Conservation (phyloP, 2,113 vertebrate genomes). For the Zootoca vivipara region DNA sequence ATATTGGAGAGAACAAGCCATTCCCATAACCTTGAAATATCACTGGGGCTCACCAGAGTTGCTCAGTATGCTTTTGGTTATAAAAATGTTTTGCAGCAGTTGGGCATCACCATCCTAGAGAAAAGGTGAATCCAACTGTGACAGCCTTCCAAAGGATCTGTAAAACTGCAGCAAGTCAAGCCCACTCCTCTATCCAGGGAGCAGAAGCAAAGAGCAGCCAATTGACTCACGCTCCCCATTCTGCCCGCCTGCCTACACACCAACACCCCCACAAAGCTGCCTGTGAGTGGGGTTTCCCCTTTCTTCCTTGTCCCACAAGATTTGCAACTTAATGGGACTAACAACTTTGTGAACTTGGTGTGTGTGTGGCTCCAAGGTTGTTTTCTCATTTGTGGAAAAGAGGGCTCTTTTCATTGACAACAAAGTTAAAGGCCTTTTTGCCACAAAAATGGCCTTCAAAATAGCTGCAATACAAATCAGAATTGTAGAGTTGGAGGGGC, state of each 20-base stretch:
- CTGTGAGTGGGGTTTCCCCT: neutral
- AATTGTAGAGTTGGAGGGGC: too few species aligned
- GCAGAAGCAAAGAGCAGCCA: neutral
- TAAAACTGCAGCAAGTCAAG: neutral
- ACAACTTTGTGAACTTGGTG: neutral
- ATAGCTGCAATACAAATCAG: neutral
- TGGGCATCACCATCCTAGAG: neutral
- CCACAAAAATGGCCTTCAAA: neutral
- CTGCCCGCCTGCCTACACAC: too few species aligned
- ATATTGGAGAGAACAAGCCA: neutral
- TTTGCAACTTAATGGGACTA: neutral
- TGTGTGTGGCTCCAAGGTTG: too few species aligned
- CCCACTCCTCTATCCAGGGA: neutral
- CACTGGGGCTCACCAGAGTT: neutral
- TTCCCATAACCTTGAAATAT: conserved; percentile 3
- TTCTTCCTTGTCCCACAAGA: neutral
- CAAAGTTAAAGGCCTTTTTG: neutral
- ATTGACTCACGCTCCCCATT: neutral
- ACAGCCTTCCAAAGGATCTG: neutral
- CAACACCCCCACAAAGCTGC: neutral
- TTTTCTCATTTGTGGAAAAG: too few species aligned
- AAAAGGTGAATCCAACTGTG: neutral
- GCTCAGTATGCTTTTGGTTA: neutral
- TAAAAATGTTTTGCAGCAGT: neutral
- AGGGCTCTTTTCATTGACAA: neutral